phyloP scores from a whole-genome alignment of 2,797 vertebrate species.

The Lycodopsis pacificus region DNA sequence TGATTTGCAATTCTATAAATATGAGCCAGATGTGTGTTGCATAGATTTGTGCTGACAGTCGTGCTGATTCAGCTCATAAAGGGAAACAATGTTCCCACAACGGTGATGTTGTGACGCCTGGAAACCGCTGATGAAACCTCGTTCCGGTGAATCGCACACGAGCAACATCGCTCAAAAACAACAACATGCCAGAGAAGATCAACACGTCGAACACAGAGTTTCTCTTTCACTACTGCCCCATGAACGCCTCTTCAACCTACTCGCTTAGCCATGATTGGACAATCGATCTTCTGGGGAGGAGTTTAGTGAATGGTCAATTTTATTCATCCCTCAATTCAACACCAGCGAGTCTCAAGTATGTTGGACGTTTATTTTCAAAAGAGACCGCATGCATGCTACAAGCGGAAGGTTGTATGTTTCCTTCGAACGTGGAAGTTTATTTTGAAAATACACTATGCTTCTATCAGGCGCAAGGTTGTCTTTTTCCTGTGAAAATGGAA shows the following conservation, averaged over 20 bases:
- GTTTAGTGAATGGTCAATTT: too few species aligned
- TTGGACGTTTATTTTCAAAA: too few species aligned
- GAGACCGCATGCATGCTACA: too few species aligned
- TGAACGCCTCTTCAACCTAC: background rate
- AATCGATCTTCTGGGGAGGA: too few species aligned
- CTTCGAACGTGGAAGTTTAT: too few species aligned
- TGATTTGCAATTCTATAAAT: slow-evolving; percentile 4
- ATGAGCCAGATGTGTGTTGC: background rate
- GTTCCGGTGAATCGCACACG: slow-evolving; percentile 7
- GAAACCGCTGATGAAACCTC: slow-evolving; percentile 23
- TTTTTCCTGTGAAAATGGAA: too few species aligned
- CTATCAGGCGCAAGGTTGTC: too few species aligned
- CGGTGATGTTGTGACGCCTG: slow-evolving; percentile 6
- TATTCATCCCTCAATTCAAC: too few species aligned
- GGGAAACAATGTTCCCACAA: background rate
- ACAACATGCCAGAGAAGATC: background rate
- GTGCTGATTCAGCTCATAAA: slow-evolving; percentile 31
- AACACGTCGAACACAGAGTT: background rate
- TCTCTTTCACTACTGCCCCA: background rate
- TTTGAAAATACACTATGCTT: too few species aligned
- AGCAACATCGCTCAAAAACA: background rate
- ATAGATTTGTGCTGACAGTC: slow-evolving; percentile 32
- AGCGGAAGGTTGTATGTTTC: too few species aligned
- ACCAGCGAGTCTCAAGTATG: too few species aligned
- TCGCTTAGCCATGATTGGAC: too few species aligned